phyloP scores from a whole-genome alignment of 2,888 invertebrate species.

The Thumatha senex region DNA sequence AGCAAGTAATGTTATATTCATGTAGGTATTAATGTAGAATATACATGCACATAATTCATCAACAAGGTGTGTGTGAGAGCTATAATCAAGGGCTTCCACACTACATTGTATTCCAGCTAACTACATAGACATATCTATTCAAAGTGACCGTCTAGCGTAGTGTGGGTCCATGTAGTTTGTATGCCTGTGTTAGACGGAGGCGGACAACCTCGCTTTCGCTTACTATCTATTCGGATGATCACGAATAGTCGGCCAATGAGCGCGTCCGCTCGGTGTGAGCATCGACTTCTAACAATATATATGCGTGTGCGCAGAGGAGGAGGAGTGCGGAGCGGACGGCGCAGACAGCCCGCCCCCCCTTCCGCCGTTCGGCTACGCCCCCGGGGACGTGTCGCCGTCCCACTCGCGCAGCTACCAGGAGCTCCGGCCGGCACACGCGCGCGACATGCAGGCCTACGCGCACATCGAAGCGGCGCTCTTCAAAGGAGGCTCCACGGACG shows the following conservation, averaged over 20 bases:
- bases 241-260: slow-evolving; percentile 32
- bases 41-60: no score
- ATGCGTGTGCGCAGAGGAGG: slow-evolving; percentile 67
- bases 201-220: slow-evolving; percentile 10
- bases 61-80: neutral
- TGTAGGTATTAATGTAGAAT: no score
- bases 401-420: slow-evolving; percentile 78
- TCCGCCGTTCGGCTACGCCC: slow-evolving; percentile 67
- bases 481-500: slow-evolving; percentile 62
- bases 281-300: slow-evolving; percentile 42
- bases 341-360: slow-evolving; percentile 70
- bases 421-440: slow-evolving; percentile 71
- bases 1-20: no score
- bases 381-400: slow-evolving; percentile 64
- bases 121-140: neutral
- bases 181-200: slow-evolving; percentile 15
- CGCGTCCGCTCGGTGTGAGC: slow-evolving; percentile 10
- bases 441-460: slow-evolving; percentile 76
- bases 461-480: slow-evolving; percentile 66
- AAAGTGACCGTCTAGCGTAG: neutral
- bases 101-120: neutral
- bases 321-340: slow-evolving; percentile 51
- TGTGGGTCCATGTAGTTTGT: neutral
- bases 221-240: slow-evolving; percentile 38
- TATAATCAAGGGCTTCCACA: neutral